Conservation (phyloP, 2,113 vertebrate species). For the Lampris incognitus region DNA sequence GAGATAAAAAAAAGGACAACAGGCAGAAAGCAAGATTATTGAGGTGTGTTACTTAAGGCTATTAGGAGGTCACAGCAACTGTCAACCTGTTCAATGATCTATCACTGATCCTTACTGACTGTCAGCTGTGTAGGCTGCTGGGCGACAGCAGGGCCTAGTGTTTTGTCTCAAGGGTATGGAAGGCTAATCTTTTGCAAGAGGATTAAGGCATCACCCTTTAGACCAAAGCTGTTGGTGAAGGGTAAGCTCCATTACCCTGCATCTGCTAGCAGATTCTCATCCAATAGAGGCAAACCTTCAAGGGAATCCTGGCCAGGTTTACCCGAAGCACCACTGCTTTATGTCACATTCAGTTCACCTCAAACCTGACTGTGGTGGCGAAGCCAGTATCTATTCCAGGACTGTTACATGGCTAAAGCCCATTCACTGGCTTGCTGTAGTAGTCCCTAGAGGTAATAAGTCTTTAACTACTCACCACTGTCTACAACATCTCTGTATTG, state of each 20-base stretch:
- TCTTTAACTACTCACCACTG: slow-evolving; percentile 1
- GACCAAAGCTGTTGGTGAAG: slow-evolving; percentile 26
- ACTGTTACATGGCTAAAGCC: slow-evolving; percentile 37
- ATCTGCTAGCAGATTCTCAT: background rate
- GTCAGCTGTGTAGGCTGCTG: slow-evolving; percentile 11
- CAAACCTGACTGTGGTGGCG: background rate
- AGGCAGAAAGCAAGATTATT: background rate
- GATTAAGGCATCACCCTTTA: slow-evolving; percentile 63
- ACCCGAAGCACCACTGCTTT: background rate
- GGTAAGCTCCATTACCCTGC: background rate
- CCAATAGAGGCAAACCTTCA: slow-evolving; percentile 4
- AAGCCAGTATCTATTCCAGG: slow-evolving; percentile 14
- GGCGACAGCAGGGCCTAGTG: slow-evolving; percentile 6
- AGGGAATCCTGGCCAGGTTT: slow-evolving; percentile 10
- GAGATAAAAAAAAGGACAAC: slow-evolving; percentile 9
- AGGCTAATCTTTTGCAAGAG: slow-evolving; percentile 64
- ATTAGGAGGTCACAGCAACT: background rate
- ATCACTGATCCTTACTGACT: slow-evolving; percentile 17
- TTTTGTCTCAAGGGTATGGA: slow-evolving; percentile 22
- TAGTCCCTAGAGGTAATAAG: slow-evolving; percentile 21
- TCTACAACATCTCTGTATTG: slow-evolving; percentile 2
- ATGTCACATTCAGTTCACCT: slow-evolving; percentile 29
- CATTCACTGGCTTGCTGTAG: slow-evolving; percentile 3
- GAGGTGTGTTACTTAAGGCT: background rate
- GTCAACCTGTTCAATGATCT: slow-evolving; percentile 4